Evolutionary conservation across 2,888 invertebrate species (phyloP), one percentile per base, ranked within the genome.

Genomic region (Geotrupes spiniger): DNA sequence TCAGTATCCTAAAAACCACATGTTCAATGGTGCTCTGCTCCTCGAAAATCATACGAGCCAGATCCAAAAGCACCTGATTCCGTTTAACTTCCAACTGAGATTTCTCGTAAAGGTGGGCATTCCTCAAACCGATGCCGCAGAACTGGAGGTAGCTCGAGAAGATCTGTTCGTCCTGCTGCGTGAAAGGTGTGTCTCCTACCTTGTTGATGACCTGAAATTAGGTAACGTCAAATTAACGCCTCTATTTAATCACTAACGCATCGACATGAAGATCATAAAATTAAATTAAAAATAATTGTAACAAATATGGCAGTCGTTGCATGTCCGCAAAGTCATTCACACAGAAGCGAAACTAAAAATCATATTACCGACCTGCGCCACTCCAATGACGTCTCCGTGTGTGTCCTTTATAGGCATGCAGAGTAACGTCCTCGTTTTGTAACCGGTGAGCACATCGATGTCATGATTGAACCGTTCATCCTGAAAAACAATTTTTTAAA

Each of bases 381-480:
- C 96, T 14, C 97, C 98, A 61, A 97, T 88, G 61, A 97, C 92
- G 73, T 96, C 93, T 27, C 92, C 94, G 64, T 87, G 88, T 70
- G 88, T 89, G 75, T 95, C 95, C 75, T 92, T 90, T 71, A 96
- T 95, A 44, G 95, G 94, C 93, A 94, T 93, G 73, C 95, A 95
- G 52, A 96, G 81, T 58, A 96, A 82, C 45, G 92, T 91, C 74
- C 89, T 84, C 44, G 95, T 96, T 71, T 87, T 86, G 76, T 94
- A 96, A 37, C 95, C 95, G 14, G 95, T 96, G 74, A 87, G 82
- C 59, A 85, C 87, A 75, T 96, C 96, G 65, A 96, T 90, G 74
- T 92, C 92, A 71, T 92, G 89, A 79, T 94, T 95, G 73, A 96
- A 96, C 63, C 95, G 81, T 47, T 82, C 79, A 69, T 92, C 91